Percentiles rank a stretch among this genome's conserved stretches.
Evolutionary conservation across 1,140 invertebrate species (phyloP).

Genomic region (Lasioglossum albipes): DNA sequence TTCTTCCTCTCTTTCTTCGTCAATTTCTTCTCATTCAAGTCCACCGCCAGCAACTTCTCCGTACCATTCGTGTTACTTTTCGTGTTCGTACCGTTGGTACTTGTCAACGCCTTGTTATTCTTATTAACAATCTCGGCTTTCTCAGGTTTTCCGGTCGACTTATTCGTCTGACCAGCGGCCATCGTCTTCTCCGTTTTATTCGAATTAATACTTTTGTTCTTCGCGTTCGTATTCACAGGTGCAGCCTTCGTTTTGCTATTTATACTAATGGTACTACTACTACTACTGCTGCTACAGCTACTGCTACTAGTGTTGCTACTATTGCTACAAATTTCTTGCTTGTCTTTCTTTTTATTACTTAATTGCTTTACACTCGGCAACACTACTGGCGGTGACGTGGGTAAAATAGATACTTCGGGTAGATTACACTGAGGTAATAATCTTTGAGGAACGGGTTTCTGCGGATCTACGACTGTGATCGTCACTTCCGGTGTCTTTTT

Average conservation of each 20-base stretch:
- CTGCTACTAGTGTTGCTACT: conserved; percentile 50
- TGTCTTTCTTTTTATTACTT: conserved; percentile 68
- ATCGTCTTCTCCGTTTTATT: conserved; percentile 38
- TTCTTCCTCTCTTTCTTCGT: conserved; percentile 78
- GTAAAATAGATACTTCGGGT: conserved; percentile 78
- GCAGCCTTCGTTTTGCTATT: conserved; percentile 56
- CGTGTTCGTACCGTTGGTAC: conserved; percentile 14
- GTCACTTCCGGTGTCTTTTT: conserved; percentile 81
- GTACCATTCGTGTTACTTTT: conserved; percentile 24
- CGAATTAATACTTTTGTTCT: conserved; percentile 52
- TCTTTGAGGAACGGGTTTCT: conserved; percentile 73
- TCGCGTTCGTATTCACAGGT: conserved; percentile 50
- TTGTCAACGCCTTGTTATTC: conserved; percentile 26
- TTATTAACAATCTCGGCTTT: conserved; percentile 49
- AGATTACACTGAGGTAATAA: conserved; percentile 69
- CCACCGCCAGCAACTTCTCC: conserved; percentile 27
- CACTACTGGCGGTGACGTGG: conserved; percentile 57
- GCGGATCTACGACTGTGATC: conserved; percentile 78
- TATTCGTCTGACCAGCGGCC: conserved; percentile 47
- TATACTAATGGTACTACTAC: conserved; percentile 53
- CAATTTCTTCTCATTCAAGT: conserved; percentile 62
- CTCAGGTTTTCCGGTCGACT: conserved; percentile 48
- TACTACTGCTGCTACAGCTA: conserved; percentile 47
- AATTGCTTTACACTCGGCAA: conserved; percentile 50
- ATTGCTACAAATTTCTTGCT: conserved; percentile 62